Conservation (phyloP, 2,797 vertebrate genomes). For the Nyctibius grandis region DNA sequence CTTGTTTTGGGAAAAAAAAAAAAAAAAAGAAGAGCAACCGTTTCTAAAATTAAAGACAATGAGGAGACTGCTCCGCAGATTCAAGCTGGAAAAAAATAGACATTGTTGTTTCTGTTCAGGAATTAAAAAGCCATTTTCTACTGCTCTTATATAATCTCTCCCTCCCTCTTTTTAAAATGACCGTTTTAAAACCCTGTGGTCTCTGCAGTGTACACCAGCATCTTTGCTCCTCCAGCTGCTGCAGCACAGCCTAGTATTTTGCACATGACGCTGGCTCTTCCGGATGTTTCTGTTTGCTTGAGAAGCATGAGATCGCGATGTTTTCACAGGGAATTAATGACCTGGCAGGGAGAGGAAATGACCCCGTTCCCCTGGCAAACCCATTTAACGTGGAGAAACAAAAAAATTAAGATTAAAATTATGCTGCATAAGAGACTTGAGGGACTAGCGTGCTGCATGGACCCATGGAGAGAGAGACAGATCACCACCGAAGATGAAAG, state of each 20-base stretch:
- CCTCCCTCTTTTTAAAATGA: background rate
- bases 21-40: background rate
- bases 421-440: background rate
- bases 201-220: background rate
- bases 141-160: background rate
- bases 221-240: background rate
- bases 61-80: background rate
- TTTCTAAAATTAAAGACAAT: conserved; percentile 29
- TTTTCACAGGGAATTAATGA: conserved; percentile 29
- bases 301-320: background rate
- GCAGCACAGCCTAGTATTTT: background rate
- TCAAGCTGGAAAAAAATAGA: background rate
- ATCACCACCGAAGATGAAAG: background rate
- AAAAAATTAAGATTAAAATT: conserved; percentile 53
- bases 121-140: conserved; percentile 16
- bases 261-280: background rate
- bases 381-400: conserved; percentile 9
- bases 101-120: background rate
- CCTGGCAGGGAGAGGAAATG: background rate
- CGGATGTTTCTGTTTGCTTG: background rate
- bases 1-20: background rate
- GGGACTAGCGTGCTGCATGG: background rate
- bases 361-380: conserved; percentile 4
- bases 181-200: background rate
- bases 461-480: background rate